Conservation (phyloP, 2,797 vertebrate species). For the Mormyrus hasselquistii region DNA sequence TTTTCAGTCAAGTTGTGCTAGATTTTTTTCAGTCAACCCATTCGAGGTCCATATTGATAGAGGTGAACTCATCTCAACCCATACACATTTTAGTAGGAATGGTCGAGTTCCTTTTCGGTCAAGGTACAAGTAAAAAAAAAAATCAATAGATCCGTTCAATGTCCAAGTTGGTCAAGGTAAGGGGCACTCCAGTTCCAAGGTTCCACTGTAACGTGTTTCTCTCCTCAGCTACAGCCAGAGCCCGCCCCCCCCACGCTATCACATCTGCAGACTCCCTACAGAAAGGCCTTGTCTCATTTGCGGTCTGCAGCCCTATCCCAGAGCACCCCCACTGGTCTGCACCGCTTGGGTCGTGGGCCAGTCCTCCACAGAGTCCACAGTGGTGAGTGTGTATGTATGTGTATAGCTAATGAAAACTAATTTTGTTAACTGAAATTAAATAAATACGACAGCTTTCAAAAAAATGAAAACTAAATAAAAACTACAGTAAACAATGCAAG, state of each 20-base stretch:
- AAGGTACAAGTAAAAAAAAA: neutral
- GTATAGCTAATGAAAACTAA: neutral
- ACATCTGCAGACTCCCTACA: slow-evolving; percentile 88
- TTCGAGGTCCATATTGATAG: neutral
- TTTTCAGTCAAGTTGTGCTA: too few relatives aligned
- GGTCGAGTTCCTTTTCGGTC: neutral
- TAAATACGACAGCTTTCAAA: neutral
- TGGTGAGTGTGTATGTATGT: slow-evolving; percentile 46
- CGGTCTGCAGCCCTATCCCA: slow-evolving; percentile 83
- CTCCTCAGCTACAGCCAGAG: slow-evolving; percentile 56
- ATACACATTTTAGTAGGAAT: neutral
- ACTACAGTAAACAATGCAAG: neutral
- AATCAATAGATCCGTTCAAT: neutral
- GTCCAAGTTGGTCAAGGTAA: neutral
- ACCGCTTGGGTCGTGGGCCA: slow-evolving; percentile 75
- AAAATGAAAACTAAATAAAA: neutral
- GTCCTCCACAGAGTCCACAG: slow-evolving; percentile 65
- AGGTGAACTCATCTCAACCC: neutral
- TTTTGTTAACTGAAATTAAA: neutral
- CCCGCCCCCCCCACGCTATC: slow-evolving; percentile 81
- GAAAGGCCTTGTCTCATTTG: slow-evolving; percentile 81
- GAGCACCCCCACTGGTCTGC: slow-evolving; percentile 92
- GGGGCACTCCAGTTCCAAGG: neutral
- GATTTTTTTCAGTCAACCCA: neutral
- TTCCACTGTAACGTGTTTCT: neutral